phyloP scores from a whole-genome alignment of 2,113 vertebrate genomes.

The Telmatochromis brachygnathus region DNA sequence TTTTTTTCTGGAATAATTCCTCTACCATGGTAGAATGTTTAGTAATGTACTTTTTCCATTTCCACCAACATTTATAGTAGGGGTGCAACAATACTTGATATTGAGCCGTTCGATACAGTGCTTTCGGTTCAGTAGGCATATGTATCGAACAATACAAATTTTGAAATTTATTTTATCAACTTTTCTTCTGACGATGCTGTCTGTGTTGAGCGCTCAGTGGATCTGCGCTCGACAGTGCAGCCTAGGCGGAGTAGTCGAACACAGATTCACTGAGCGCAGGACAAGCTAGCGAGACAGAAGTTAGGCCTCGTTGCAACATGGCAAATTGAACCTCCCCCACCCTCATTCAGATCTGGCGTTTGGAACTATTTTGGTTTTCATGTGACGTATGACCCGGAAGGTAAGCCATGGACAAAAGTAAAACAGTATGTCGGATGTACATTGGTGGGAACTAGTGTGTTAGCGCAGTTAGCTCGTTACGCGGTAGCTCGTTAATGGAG shows the following conservation, averaged over 20 bases:
- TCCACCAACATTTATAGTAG: background rate
- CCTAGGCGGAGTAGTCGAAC: too few species aligned
- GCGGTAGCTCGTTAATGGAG: too few species aligned
- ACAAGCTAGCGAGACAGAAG: fast-evolving
- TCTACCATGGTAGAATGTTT: background rate
- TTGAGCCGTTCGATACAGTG: fast-evolving
- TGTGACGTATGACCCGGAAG: fast-evolving
- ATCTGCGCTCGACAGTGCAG: too few species aligned
- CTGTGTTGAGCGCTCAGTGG: too few species aligned
- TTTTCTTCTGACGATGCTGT: fast-evolving
- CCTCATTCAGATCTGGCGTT: too few species aligned
- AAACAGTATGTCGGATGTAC: fast-evolving
- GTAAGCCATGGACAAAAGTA: too few species aligned
- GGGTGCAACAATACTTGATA: fast-evolving
- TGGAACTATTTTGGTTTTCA: too few species aligned
- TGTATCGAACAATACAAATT: too few species aligned
- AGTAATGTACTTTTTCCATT: background rate
- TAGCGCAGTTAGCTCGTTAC: fast-evolving
- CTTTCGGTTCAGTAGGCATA: fast-evolving
- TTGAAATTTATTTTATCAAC: too few species aligned
- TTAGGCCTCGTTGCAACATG: fast-evolving
- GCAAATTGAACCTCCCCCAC: too few species aligned
- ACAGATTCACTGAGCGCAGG: fast-evolving
- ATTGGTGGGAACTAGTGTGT: fast-evolving
- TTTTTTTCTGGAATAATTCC: background rate